phyloP scores from a whole-genome alignment of 2,888 invertebrate species.

The Calliopum simillimum region DNA sequence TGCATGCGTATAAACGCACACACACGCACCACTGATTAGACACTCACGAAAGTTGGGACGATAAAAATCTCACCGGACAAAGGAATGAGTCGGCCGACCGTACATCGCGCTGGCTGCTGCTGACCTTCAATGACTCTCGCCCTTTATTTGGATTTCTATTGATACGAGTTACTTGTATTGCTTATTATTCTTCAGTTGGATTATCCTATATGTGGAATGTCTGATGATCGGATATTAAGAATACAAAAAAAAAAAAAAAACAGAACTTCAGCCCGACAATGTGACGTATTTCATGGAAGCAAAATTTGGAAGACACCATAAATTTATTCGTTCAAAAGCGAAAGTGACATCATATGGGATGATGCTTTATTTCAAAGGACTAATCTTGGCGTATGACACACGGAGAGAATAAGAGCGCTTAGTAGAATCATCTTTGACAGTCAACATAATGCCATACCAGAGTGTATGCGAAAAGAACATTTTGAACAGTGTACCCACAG shows the following conservation, averaged over 20 bases:
- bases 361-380: background rate
- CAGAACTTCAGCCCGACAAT: too few relatives aligned
- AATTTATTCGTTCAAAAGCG: background rate
- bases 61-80: constrained; percentile 25
- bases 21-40: background rate
- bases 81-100: background rate
- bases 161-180: background rate
- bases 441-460: background rate
- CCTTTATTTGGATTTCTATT: constrained; percentile 2
- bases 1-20: constrained; percentile 1
- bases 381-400: background rate
- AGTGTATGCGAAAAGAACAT: background rate
- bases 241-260: too few relatives aligned
- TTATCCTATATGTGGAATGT: background rate
- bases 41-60: constrained; percentile 6
- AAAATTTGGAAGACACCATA: background rate
- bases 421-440: background rate
- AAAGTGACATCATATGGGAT: too few relatives aligned
- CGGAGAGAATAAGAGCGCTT: background rate
- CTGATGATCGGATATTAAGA: background rate
- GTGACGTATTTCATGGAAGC: too few relatives aligned
- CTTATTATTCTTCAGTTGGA: background rate
- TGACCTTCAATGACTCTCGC: constrained; percentile 18
- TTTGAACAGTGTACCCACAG: background rate
- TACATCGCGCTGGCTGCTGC: background rate